Conservation (phyloP, 2,113 vertebrate species). For the Tachuris rubrigastra region DNA sequence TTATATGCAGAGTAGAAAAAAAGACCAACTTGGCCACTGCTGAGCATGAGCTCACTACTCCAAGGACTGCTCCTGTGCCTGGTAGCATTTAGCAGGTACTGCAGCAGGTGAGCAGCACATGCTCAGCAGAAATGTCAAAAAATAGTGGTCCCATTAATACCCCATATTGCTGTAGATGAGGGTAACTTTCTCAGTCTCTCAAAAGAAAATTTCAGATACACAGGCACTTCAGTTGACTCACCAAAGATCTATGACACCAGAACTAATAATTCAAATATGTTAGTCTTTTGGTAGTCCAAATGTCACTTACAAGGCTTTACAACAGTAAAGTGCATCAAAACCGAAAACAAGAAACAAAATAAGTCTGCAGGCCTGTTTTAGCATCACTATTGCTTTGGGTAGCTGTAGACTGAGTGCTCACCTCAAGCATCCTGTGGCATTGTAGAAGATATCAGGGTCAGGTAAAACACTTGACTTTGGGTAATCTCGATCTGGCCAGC, state of each 20-base stretch:
- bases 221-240: background rate
- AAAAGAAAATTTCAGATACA: background rate
- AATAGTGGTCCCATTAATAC: background rate
- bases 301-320: background rate
- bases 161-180: background rate
- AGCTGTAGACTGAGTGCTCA: slow-evolving; percentile 16
- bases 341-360: background rate
- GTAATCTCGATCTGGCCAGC: slow-evolving; percentile 89
- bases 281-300: background rate
- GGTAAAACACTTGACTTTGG: slow-evolving; percentile 84
- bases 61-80: background rate
- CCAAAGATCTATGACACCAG: background rate
- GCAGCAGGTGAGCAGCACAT: background rate
- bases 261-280: background rate
- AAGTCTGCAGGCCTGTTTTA: background rate
- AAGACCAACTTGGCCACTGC: background rate
- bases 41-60: background rate
- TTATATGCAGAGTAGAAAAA: background rate
- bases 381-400: background rate
- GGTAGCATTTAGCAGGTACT: background rate
- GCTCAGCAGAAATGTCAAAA: background rate
- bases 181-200: background rate
- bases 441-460: slow-evolving; percentile 88
- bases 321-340: background rate
- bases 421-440: slow-evolving; percentile 90